phyloP scores from a whole-genome alignment of 2,113 vertebrate genomes.

The Rhineura floridana region DNA sequence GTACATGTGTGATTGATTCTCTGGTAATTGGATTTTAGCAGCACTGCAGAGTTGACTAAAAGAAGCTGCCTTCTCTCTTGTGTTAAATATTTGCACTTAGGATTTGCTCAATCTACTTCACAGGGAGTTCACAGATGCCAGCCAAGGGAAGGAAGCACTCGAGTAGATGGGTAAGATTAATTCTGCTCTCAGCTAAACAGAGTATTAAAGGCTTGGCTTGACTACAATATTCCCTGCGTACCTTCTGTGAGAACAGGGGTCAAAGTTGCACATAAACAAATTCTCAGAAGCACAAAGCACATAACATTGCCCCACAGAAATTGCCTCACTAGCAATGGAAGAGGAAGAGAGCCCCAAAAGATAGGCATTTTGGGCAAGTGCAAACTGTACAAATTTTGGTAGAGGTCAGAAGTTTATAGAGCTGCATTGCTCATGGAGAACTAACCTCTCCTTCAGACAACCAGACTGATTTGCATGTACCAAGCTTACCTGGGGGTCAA shows the following conservation, averaged over 20 bases:
- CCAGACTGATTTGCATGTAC: too few relatives aligned
- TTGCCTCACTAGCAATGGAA: neutral
- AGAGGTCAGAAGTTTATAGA: neutral
- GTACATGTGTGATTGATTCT: neutral
- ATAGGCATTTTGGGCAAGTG: neutral
- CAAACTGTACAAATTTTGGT: neutral
- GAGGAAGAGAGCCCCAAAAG: too few relatives aligned
- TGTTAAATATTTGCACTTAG: slow-evolving; percentile 30
- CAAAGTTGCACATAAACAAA: neutral
- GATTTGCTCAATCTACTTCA: slow-evolving; percentile 23
- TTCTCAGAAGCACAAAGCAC: neutral
- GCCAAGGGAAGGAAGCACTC: neutral
- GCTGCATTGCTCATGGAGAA: neutral
- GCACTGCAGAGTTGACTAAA: slow-evolving; percentile 2
- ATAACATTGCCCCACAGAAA: neutral
- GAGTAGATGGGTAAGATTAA: neutral
- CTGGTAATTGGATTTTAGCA: slow-evolving; percentile 16
- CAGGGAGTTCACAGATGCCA: neutral
- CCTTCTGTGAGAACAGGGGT: neutral
- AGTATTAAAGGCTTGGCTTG: neutral
- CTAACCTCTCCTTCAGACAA: too few relatives aligned
- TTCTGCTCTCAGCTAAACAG: neutral
- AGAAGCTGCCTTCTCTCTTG: neutral
- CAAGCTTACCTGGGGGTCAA: too few relatives aligned
- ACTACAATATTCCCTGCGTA: neutral